A percentile compares a stretch with the other conserved stretches of the same genome.
Conservation (phyloP, 2,888 invertebrate genomes). For the Melinaea menophilus region DNA sequence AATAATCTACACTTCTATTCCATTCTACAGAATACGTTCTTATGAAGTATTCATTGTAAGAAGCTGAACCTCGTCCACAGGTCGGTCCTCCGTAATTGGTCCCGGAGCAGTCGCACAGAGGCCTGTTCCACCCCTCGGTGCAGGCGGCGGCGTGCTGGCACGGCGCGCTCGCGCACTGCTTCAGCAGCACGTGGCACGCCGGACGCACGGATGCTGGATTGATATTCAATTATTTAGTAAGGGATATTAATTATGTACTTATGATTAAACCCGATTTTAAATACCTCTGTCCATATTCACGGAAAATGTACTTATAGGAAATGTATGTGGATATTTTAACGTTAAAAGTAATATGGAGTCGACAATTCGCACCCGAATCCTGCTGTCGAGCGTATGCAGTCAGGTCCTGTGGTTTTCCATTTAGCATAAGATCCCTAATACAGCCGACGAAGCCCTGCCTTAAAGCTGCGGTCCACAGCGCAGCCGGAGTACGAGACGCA, state of each 20-base stretch:
- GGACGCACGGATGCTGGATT: constrained; percentile 89
- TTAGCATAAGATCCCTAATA: constrained; percentile 91
- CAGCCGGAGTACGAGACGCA: constrained; percentile 86
- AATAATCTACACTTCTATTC: no score
- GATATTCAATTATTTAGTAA: background rate
- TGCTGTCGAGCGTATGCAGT: constrained; percentile 93
- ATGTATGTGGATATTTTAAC: no score
- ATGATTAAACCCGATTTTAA: background rate
- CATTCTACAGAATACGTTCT: no score
- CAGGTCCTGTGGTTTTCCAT: constrained; percentile 92
- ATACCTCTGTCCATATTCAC: no score
- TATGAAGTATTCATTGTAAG: no score
- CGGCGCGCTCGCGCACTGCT: constrained; percentile 89
- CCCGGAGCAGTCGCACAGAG: constrained; percentile 93
- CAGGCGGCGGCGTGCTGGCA: constrained; percentile 94
- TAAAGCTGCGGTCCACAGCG: constrained; percentile 93
- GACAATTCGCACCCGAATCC: constrained; percentile 83
- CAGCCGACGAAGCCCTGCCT: constrained; percentile 96
- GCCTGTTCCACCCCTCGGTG: constrained; percentile 96
- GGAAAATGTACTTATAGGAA: no score
- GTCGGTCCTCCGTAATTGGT: constrained; percentile 94
- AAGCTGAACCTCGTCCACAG: constrained; percentile 85
- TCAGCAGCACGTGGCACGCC: constrained; percentile 89
- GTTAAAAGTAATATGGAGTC: background rate
- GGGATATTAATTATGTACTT: background rate